Conservation (phyloP, 1,140 invertebrate genomes). For the Zaprionus tsacasi region DNA sequence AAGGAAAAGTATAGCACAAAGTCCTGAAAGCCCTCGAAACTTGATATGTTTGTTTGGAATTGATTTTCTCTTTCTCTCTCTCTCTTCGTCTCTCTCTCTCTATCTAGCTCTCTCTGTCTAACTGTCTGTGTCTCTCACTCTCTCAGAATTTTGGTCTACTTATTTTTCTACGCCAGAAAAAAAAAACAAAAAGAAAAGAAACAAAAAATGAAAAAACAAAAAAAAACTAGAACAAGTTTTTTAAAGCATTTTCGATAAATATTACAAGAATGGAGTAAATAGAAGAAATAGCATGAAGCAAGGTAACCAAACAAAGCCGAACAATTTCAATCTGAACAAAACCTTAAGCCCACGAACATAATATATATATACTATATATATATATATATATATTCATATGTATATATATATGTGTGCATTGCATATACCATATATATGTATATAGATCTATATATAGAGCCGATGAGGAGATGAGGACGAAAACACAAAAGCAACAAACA, state of each 20-base stretch:
- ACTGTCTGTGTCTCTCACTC: constrained; percentile 4
- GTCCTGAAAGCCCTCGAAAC: constrained; percentile 31
- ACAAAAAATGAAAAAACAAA: constrained; percentile 9
- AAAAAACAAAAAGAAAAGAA: constrained; percentile 12
- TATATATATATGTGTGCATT: constrained; percentile 55
- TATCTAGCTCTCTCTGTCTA: not conserved
- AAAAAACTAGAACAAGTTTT: constrained; percentile 55
- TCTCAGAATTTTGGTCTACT: constrained; percentile 38
- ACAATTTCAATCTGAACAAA: constrained; percentile 76
- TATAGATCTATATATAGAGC: constrained; percentile 69
- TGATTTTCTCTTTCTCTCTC: constrained; percentile 31
- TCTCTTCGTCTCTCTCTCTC: not conserved
- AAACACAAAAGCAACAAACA: constrained; percentile 56
- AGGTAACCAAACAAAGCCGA: constrained; percentile 49
- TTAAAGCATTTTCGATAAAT: constrained; percentile 79
- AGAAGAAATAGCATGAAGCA: not conserved
- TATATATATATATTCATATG: constrained; percentile 42
- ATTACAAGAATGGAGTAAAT: constrained; percentile 38
- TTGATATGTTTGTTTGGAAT: constrained; percentile 43
- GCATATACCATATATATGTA: constrained; percentile 58
- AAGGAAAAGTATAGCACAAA: constrained; percentile 28
- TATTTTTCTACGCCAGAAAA: constrained; percentile 42
- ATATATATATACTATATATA: constrained; percentile 64
- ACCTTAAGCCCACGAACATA: constrained; percentile 74
- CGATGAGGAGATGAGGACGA: constrained; percentile 33